Evolutionary conservation across 1,140 invertebrate genomes (phyloP), one percentile per base, ranked within the genome.

Genomic region (Ceratosolen fusciceps): DNA sequence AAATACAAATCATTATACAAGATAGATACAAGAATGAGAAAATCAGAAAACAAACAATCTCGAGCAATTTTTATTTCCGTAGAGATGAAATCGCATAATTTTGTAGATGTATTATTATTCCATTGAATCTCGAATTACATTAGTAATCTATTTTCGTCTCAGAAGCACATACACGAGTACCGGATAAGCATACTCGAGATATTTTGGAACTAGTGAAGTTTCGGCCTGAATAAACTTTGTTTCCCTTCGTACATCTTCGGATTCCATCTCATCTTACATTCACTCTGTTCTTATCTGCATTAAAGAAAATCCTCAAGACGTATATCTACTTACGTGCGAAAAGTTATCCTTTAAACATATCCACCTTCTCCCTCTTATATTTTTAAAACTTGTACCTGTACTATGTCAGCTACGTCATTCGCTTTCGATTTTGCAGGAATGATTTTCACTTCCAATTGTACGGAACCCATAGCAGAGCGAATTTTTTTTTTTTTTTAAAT

Each of bases 141-240:
- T 21, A 29, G 10, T 68, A 43, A 70, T 77, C 65, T 52, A 21
- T 68, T 77, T 77, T 70, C 37, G 10, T 68, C 31, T 76, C 43
- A n/a, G 2, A 8, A 47, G 0, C 7, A 0, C 21, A 21, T 56
- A 37, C 19, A 29, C 8, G 21, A 54, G n/a, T 31, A n/a, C 16
- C 31, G 12, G 5, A 34, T 56, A 37, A 54, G 56, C 9, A 65
- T 43, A 12, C 2, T 56, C 34, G 71, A 12, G 58, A 62, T 31
- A 19, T 29, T 65, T 24, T 58, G n/a, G 56, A 70, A 77, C 74
- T 62, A 62, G 29, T 16, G 43, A 76, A 81, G 26, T 80, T 81
- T 81, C 5, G 58, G 75, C 75, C 34, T 77, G 77, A 80, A 85
- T 82, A 80, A 83, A 85, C 84, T 83, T 77, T 77, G 56, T 82